A percentile compares a stretch with the other conserved stretches of the same genome.
These are phyloP conservation scores for Magallana gigas DNA, from an alignment of 1,140 invertebrate species.

Conservation along the genomic window DNA sequence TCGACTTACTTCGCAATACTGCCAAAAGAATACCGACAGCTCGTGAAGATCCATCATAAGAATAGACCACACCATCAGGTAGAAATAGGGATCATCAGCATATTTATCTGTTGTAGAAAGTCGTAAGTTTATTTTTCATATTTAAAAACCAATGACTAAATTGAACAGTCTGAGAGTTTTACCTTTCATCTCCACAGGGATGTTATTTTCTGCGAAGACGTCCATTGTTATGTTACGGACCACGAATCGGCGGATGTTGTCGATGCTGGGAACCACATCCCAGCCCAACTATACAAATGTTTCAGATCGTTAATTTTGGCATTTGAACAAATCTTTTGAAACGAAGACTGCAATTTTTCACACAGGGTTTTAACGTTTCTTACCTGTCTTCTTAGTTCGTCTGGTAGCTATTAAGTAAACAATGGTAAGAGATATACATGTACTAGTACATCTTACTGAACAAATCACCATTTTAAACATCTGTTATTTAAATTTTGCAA, in stretches of 20 bases:
- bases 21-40: constrained; percentile 19
- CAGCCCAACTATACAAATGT: neutral
- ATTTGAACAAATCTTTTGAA: neutral
- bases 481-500: no score
- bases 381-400: constrained; percentile 23
- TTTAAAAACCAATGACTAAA: neutral
- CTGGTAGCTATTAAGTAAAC: neutral
- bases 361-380: neutral
- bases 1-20: neutral
- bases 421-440: no score
- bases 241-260: neutral
- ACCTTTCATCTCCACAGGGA: neutral
- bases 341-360: neutral
- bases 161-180: neutral
- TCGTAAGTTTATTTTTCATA: neutral
- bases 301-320: neutral
- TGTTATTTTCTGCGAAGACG: neutral
- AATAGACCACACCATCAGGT: constrained; percentile 28
- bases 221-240: neutral
- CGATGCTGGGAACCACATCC: neutral
- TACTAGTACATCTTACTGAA: no score
- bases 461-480: no score
- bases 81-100: neutral
- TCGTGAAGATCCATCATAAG: neutral
- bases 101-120: neutral